Evolutionary conservation across 2,888 invertebrate species (phyloP).

Genomic region (Sphaerophoria rueppellii): DNA sequence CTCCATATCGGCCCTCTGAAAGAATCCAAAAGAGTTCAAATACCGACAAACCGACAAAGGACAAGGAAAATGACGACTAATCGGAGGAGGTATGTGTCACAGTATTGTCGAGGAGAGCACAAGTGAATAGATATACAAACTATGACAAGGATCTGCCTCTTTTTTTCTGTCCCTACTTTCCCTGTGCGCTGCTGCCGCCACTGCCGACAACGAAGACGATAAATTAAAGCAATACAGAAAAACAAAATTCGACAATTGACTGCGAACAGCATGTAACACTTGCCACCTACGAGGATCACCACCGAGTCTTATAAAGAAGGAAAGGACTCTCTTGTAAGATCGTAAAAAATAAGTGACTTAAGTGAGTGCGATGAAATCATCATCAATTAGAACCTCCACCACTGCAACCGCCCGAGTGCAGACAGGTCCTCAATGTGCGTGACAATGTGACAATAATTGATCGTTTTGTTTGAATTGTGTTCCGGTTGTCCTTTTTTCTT

Average conservation of each 20-base stretch:
- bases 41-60: constrained; percentile 55
- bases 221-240: background rate
- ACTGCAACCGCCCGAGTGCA: constrained; percentile 74
- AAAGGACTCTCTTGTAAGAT: background rate
- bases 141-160: constrained; percentile 64
- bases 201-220: background rate
- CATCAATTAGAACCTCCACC: constrained; percentile 74
- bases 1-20: constrained; percentile 25
- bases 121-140: constrained; percentile 48
- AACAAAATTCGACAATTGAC: constrained; percentile 57
- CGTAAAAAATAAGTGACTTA: constrained; percentile 51
- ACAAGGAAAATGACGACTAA: constrained; percentile 40
- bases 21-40: constrained; percentile 57
- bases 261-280: constrained; percentile 70
- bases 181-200: background rate
- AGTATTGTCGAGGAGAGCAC: constrained; percentile 36
- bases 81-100: constrained; percentile 50
- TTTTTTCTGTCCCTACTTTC: background rate
- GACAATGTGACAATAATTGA: constrained; percentile 76
- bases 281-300: constrained; percentile 68
- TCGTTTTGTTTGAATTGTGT: constrained; percentile 74
- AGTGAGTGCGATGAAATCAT: constrained; percentile 74
- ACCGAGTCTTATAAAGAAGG: background rate
- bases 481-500: constrained; percentile 62
- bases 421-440: constrained; percentile 75